These are phyloP conservation scores for Loxodonta africana DNA, from an alignment of 2,113 vertebrate genomes.

Conservation along the genomic window DNA sequence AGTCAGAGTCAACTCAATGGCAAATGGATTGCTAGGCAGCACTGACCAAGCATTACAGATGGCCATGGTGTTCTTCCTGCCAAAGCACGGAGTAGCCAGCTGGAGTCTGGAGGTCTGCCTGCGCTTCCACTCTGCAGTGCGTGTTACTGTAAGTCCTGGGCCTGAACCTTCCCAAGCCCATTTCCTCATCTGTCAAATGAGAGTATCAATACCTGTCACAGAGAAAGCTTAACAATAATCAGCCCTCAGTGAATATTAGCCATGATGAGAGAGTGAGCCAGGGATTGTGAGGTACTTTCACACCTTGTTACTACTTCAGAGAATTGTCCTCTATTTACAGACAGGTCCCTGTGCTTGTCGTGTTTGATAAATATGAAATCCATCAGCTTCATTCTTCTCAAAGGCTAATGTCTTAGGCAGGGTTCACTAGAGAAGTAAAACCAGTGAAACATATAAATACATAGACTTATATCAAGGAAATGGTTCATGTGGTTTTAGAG, in stretches of 20 bases:
- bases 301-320: background rate
- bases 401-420: too few species aligned
- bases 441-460: too few species aligned
- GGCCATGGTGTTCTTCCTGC: rapidly evolving
- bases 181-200: background rate
- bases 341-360: background rate
- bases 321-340: background rate
- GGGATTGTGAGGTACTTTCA: too few species aligned
- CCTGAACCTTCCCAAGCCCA: background rate
- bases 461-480: too few species aligned
- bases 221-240: background rate
- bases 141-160: background rate
- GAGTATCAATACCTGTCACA: background rate
- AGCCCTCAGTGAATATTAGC: background rate
- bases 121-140: background rate
- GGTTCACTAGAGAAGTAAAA: too few species aligned
- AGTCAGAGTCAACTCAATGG: too few species aligned
- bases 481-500: too few species aligned
- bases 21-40: background rate
- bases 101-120: background rate
- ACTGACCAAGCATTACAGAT: background rate
- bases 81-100: background rate
- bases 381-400: background rate
- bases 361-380: background rate
- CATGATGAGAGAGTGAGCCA: background rate